Conservation (phyloP, 37 sponge, comb jelly and placozoan genomes). For the Spongilla lacustris region DNA sequence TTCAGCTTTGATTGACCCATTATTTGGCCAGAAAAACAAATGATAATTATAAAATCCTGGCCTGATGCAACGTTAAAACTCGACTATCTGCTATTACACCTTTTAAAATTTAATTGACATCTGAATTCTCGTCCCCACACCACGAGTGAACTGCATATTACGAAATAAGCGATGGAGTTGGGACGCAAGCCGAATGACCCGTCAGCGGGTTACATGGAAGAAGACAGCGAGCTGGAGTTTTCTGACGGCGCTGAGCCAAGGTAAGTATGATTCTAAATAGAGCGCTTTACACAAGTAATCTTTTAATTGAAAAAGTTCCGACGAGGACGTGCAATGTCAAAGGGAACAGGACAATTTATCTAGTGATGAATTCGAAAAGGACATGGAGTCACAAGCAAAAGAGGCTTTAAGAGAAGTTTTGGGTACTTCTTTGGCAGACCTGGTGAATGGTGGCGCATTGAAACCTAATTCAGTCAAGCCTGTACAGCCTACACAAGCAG, state of each 20-base stretch:
- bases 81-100: no score
- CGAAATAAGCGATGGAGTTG: conserved; percentile 58
- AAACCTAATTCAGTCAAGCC: neutral
- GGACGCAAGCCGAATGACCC: conserved; percentile 37
- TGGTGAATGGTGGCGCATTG: neutral
- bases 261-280: neutral
- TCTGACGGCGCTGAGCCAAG: conserved; percentile 60
- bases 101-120: no score
- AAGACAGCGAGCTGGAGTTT: conserved; percentile 86
- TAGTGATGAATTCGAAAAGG: conserved; percentile 83
- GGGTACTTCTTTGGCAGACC: neutral
- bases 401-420: neutral
- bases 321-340: neutral
- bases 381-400: conserved; percentile 62
- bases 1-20: no score
- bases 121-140: neutral
- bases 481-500: neutral
- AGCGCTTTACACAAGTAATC: neutral
- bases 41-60: no score
- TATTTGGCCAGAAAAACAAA: no score
- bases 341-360: neutral
- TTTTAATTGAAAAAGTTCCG: conserved; percentile 17
- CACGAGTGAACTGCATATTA: neutral
- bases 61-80: no score
- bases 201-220: conserved; percentile 79